Conservation (phyloP, 23 tunicate genomes). For the Oikopleura vanhoeffeni region DNA sequence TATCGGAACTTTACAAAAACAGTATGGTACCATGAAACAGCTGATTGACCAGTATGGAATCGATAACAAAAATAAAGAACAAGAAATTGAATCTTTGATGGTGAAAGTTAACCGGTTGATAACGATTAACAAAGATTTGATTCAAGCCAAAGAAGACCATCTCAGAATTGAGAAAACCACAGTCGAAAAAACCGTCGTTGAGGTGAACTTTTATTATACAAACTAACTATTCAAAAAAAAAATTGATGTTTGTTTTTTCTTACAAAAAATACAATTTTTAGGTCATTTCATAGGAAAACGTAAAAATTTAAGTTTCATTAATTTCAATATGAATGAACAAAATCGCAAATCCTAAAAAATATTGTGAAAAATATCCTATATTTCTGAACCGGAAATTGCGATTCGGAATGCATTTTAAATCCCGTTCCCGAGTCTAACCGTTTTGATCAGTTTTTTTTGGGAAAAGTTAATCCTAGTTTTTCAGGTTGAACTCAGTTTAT, state of each 20-base stretch:
- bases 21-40: neutral
- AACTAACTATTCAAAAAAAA: neutral
- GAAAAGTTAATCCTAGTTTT: no score
- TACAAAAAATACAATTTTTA: no score
- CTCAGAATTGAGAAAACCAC: neutral
- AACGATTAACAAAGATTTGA: neutral
- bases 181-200: constrained; percentile 3
- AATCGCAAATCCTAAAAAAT: no score
- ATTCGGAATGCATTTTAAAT: no score
- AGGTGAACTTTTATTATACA: neutral
- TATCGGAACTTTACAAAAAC: neutral
- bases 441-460: no score
- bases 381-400: no score
- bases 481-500: no score
- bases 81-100: neutral
- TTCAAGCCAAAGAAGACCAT: neutral
- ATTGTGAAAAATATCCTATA: no score
- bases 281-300: no score
- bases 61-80: neutral
- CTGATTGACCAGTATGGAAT: neutral
- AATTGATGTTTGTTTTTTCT: neutral
- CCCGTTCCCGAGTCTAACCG: no score
- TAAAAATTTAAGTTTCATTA: no score
- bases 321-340: no score
- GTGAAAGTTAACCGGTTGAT: neutral